Base-by-base conservation (phyloP, 2,797 vertebrate species). In the Crenuchus spilurus region DNA sequence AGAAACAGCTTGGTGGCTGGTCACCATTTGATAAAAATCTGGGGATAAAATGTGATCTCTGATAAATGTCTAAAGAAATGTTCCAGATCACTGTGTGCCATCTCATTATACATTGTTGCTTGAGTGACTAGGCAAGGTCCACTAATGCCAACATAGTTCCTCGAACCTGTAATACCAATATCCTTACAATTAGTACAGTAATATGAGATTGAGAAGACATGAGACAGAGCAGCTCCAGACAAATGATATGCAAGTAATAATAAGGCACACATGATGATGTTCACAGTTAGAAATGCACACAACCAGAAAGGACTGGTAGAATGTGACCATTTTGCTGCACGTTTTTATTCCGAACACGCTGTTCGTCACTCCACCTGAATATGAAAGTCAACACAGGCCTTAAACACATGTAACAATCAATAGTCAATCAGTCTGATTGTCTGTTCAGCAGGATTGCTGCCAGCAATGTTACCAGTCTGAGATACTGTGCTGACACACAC, bases 401-500 rank as follows among this genome's bases (percentile, higher is more conserved):
- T 82, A 82, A 70, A 60, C 30, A 74, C 62, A 30, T 63, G 41
- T 54, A 44, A 31, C 13, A 51, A 62, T 66, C 52, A 54, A 46
- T 48, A 61, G 30, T 68, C 51, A 67, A 57, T 80, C 68, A 52
- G 46, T 52, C 22, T 0, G 20, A 30, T 22, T 68, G 41, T 65
- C 33, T 66, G 18, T n/a, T 78, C 33, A 42, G 60, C 63, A 69
- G 42, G 51, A 33, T 11, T 39, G 22, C 71, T 72, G 65, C 61
- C 44, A 31, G 41, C 49, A 33, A 58, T 73, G 66, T 48, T 37
- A 60, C 16, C 16, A 42, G 57, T 41, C 68, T 57, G 51, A 52
- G 11, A 57, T 64, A 65, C 58, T 72, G 57, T 79, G 67, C 67
- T 68, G 35, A 67, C 64, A 60, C 46, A 65, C 66, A 71, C 62